Percentiles rank a stretch among this genome's conserved stretches.
Evolutionary conservation across 2,888 invertebrate genomes (phyloP).

Genomic region (Drosophila infuscata): DNA sequence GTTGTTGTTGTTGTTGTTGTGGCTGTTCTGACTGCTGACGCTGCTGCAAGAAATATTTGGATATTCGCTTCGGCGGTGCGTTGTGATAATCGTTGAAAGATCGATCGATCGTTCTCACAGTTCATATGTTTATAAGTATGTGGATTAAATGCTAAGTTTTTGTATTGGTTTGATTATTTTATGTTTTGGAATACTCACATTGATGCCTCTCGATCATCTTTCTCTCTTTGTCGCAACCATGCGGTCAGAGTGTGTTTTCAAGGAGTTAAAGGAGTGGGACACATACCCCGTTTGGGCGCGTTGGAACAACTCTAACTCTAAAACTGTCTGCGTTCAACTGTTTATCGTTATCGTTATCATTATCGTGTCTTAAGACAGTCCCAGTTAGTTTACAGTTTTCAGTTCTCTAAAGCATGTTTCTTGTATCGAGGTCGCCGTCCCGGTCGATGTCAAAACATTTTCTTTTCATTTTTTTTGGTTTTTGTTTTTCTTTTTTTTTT

Average conservation of each 20-base stretch:
- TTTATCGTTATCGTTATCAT: conserved; percentile 11
- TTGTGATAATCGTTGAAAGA: background rate
- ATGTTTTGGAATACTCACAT: conserved; percentile 77
- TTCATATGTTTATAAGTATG: conserved; percentile 28
- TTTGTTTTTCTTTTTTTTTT: conserved; percentile 24
- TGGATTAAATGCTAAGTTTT: conserved; percentile 51
- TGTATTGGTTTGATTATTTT: conserved; percentile 46
- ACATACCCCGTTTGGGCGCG: conserved; percentile 63
- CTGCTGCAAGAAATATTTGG: conserved; percentile 39
- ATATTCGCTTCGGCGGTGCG: background rate
- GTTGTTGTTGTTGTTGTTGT: conserved; percentile 25
- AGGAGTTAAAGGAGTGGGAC: conserved; percentile 64
- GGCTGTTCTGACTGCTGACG: conserved; percentile 36
- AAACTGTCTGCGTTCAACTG: conserved; percentile 54
- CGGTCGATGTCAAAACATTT: conserved; percentile 47
- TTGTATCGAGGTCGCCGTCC: conserved; percentile 29
- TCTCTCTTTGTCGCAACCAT: conserved; percentile 73
- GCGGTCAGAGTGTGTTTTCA: conserved; percentile 67
- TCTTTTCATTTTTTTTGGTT: conserved; percentile 52
- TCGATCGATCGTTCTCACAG: conserved; percentile 4
- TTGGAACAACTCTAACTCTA: conserved; percentile 68
- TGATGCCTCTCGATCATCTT: conserved; percentile 65
- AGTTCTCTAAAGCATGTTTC: conserved; percentile 17
- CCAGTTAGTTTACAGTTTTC: conserved; percentile 26
- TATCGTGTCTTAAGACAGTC: conserved; percentile 21